Conservation (phyloP, 1,140 invertebrate species). For the Drosophila prosaltans region DNA sequence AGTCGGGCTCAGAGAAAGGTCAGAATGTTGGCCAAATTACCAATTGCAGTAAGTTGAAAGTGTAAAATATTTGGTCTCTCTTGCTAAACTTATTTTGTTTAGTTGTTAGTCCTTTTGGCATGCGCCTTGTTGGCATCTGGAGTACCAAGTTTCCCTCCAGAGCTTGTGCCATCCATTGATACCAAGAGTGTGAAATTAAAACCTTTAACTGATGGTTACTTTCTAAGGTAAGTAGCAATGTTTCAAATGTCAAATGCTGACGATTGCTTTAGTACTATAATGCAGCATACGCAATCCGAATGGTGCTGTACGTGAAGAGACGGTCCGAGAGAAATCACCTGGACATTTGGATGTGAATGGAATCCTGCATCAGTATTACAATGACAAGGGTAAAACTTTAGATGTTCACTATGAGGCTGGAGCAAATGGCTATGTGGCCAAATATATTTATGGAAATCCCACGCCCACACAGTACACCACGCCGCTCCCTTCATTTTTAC, state of each 20-base stretch:
- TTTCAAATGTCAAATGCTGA: background rate
- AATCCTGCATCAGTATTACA: constrained; percentile 24
- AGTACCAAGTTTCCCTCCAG: background rate
- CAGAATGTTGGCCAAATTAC: constrained; percentile 30
- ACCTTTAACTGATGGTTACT: constrained; percentile 25
- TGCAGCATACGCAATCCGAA: constrained; percentile 29
- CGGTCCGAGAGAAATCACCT: constrained; percentile 36
- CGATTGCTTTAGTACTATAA: background rate
- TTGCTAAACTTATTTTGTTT: background rate
- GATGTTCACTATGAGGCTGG: constrained; percentile 42
- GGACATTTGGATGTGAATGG: constrained; percentile 40
- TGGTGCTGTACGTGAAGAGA: constrained; percentile 34
- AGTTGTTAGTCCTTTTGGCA: constrained; percentile 26
- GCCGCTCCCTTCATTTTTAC: background rate
- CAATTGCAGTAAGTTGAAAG: constrained; percentile 30
- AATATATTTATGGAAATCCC: constrained; percentile 40
- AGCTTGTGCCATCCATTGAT: constrained; percentile 27
- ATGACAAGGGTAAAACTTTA: constrained; percentile 23
- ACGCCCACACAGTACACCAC: background rate
- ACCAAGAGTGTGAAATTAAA: background rate
- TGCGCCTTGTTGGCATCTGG: constrained; percentile 7
- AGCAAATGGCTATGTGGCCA: constrained; percentile 48
- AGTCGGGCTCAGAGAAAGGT: constrained; percentile 27
- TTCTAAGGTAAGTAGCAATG: constrained; percentile 23
- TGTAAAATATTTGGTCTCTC: background rate